Evolutionary conservation across 1,140 invertebrate species (phyloP), one percentile per base, ranked within the genome.

Genomic region (Drosophila kanapiae): DNA sequence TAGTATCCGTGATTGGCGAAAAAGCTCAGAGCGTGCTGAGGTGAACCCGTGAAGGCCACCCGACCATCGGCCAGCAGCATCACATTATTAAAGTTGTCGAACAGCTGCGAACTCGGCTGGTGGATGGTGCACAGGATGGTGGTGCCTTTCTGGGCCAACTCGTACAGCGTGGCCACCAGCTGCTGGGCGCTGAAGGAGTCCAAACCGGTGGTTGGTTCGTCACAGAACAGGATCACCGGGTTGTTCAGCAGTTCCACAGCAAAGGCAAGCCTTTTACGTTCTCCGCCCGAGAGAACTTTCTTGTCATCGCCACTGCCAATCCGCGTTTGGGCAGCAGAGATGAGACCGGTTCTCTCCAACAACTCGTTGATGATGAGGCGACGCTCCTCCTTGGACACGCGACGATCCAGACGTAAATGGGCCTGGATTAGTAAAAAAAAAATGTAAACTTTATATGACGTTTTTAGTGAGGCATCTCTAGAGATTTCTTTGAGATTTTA

Each of bases 41-140:
- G 94, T 1, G 95, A 94, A 6, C 98, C 98, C 56, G 97, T 95
- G 81, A 96, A 99, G 0, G 97, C 98, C 2, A 98, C 96, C 70
- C 97, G 94, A 0, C 98, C 98, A 93, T 99, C 97, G 14, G 97
- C 97, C 70, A 99, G 92, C 2, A 99, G 93, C 64, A 98, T 95
- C 8, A 99, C 93, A 75, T 96, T 96, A 85, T 98, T 96, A 92
- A 99, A 99, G 92, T 97, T 94, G 2, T 95, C 95, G 88, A 98
- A 99, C 35, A 99, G 94, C 80, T 98, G 96, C 0, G 97, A 98
- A n/a, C 97, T 98, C 0, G 99, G 98, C 80, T 87, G 99, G 93
- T 99, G 98, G 78, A 99, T 99, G 13, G 98, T 99, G 87, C 97
- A 98, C 23, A 99, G 93, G 4, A 99, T 96, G 0, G 98, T 99